phyloP scores from a whole-genome alignment of 2,113 vertebrate species.

The Trichechus manatus region DNA sequence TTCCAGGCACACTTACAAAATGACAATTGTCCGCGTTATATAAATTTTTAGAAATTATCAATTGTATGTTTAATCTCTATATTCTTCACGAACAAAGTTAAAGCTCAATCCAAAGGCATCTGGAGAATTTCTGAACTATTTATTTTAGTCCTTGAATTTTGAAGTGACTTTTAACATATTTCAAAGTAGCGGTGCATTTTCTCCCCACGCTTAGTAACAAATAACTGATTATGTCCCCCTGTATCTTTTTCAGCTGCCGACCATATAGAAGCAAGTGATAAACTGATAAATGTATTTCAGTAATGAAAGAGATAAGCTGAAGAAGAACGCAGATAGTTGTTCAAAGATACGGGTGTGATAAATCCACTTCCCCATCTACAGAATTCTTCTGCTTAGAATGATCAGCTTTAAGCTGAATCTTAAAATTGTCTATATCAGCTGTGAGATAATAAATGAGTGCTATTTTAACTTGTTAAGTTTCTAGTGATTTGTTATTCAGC shows the following conservation, averaged over 20 bases:
- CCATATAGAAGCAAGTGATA: constrained; percentile 64
- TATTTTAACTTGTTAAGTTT: not conserved
- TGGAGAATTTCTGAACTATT: constrained; percentile 55
- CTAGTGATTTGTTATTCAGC: not conserved
- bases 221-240: constrained; percentile 15
- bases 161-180: constrained; percentile 67
- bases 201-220: not conserved
- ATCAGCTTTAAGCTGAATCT: constrained; percentile 21
- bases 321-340: constrained; percentile 36
- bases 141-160: constrained; percentile 57
- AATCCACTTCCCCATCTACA: constrained; percentile 50
- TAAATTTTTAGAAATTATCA: constrained; percentile 55
- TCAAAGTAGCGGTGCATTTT: constrained; percentile 51
- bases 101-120: constrained; percentile 45
- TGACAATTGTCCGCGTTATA: not conserved
- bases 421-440: not conserved
- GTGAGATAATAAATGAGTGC: not conserved
- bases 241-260: constrained; percentile 22
- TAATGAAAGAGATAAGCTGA: constrained; percentile 65
- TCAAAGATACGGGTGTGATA: constrained; percentile 54
- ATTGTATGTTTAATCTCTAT: constrained; percentile 27
- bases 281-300: constrained; percentile 67
- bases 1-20: constrained; percentile 53
- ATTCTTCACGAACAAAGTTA: constrained; percentile 20
- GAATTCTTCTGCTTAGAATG: constrained; percentile 20